phyloP scores from a whole-genome alignment of 2,797 vertebrate genomes.

The Xiphophorus birchmanni region DNA sequence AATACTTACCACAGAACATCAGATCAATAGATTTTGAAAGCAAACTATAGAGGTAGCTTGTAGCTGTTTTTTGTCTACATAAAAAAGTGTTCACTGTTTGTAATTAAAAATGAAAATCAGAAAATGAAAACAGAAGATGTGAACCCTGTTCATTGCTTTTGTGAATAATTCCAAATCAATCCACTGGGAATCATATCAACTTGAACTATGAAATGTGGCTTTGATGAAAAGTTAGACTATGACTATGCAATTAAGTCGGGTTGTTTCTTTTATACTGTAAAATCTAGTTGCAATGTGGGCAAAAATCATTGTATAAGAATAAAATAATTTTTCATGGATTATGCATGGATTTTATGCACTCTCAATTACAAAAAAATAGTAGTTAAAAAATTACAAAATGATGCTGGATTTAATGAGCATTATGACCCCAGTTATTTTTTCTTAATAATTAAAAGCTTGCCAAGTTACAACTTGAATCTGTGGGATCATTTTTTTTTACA shows the following conservation, averaged over 20 bases:
- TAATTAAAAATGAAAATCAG: background rate
- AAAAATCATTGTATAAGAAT: background rate
- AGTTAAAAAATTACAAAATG: conserved; percentile 2
- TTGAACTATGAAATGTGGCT: background rate
- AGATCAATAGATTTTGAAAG: background rate
- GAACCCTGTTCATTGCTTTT: background rate
- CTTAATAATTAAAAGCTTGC: conserved; percentile 12
- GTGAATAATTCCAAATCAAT: background rate
- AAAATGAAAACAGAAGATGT: background rate
- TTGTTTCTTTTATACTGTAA: background rate
- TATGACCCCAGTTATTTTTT: conserved; percentile 22
- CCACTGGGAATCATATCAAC: background rate
- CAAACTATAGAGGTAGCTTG: background rate
- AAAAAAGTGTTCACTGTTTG: background rate
- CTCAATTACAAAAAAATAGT: background rate
- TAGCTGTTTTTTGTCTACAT: background rate
- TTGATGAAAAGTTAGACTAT: background rate
- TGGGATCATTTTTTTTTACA: conserved; percentile 46
- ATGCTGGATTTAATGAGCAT: conserved; percentile 41
- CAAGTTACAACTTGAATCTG: conserved; percentile 23
- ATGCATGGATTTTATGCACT: background rate
- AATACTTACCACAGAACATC: background rate
- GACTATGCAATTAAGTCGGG: background rate
- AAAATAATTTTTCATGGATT: background rate
- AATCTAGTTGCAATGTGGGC: background rate